Evolutionary conservation across 2,888 invertebrate species (phyloP), one percentile per base, ranked within the genome.

Genomic region (Drosophila greeni): DNA sequence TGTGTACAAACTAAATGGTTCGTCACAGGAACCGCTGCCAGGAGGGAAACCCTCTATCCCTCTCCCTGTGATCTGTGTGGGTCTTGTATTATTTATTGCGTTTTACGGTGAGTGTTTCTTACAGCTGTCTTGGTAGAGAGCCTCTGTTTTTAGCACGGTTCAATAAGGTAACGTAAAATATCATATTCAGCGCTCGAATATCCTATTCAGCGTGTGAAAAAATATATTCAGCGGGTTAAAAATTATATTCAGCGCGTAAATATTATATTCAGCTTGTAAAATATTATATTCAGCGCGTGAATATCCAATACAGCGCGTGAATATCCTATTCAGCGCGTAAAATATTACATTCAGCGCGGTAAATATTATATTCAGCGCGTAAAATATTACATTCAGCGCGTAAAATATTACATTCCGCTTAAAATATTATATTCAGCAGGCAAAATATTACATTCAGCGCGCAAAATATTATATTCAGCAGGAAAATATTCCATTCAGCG

Each of bases 1-100:
- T 48, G 34, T 23, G 48, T 48, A 33, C 48, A 49, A 31, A 34
- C 31, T 34, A 34, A 49, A 29, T 16, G 47, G 18, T 47, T 29
- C 2, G 18, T 18, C 26, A 36, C 34, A 49, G 49, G 31, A 34
- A 20, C 34, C 14, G 23, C 33, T 49, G n/a, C 6, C 6, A 9
- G 14, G 1, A 31, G 31, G 31, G 18, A 18, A n/a, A 20, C 9
- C 14, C 31, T 47, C 14, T 14, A 7, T 29, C 16, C 7, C 26
- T 43, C 3, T 18, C 29, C 11, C 26, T 26, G 7, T 6, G 14
- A 5, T 23, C 26, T 42, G 24, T n/a, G 14, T 42, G 40, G 12
- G 14, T 23, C 14, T 14, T 23, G 0, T 23, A 40, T 11, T 24
- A 3, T 24, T 24, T 24, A 24, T 6, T 11, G 3, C 9, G 9